Base-by-base conservation (phyloP, 2,797 vertebrate genomes). In the Crenuchus spilurus region DNA sequence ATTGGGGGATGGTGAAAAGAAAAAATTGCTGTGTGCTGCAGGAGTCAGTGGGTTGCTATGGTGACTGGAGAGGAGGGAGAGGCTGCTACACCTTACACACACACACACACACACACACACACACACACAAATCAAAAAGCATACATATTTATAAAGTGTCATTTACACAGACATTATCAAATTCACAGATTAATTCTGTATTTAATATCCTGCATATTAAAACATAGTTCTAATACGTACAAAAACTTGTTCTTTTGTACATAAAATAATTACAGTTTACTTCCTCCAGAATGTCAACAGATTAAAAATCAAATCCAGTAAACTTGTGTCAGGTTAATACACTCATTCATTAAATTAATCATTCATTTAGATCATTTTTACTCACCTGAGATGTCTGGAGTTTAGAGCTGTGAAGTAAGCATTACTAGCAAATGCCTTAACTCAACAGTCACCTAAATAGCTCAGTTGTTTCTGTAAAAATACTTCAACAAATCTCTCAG, bases 91-190 rank as follows among this genome's bases (percentile, higher is more conserved):
- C 68, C 48, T 64, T 63, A 42, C 41, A 16, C 39, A 70, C 37
- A 31, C 26, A 30, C 67, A 72, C 79, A 80, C 63, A 74, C 81
- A 57, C 76, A 87, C 51, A 81, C 80, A 75, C 80, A 33, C 57
- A n/a, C 26, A 30, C 44, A 58, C 39, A 44, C 41, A 26, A 30
- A 63, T 37, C 54, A 74, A 71, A 76, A 74, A 46, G 37, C 39
- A 74, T 70, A 24, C 18, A 74, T 70, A 70, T 74, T 70, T 51
- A 57, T 14, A 57, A 57, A 24, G 6, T 11, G 49, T 65, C 58
- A 51, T 74, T 70, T 74, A 30, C 42, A 69, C 28, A 35, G 65
- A 64, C 41, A n/a, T 39, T 18, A 70, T 74, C 70, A 57, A 66
- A 49, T 16, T 46, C 61, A 51, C 26, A 31, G 39, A 71, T 76